A percentile compares a stretch with the other conserved stretches of the same genome.
Conservation (phyloP, 2,888 invertebrate genomes). For the Rotaria macrura region DNA sequence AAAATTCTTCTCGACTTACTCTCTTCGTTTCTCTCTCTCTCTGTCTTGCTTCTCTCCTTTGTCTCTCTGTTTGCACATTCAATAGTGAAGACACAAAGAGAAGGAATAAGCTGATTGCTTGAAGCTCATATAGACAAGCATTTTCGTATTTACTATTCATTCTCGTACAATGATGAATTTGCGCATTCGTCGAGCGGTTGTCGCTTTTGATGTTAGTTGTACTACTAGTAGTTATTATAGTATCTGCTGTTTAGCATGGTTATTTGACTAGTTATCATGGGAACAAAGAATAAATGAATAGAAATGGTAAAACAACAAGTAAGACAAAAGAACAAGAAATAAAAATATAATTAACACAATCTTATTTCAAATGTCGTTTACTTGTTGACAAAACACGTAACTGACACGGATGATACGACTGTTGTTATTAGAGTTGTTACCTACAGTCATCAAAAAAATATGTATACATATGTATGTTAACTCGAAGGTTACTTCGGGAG, state of each 20-base stretch:
- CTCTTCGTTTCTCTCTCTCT: neutral
- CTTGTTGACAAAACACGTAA: neutral
- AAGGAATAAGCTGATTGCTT: neutral
- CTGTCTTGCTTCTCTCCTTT: too few relatives aligned
- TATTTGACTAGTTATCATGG: neutral
- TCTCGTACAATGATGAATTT: neutral
- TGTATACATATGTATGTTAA: neutral
- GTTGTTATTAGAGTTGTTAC: neutral
- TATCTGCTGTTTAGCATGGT: neutral
- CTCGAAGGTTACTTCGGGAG: neutral
- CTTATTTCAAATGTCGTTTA: neutral
- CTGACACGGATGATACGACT: neutral
- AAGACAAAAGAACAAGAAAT: neutral
- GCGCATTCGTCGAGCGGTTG: neutral
- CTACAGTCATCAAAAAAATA: neutral
- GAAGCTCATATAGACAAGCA: neutral
- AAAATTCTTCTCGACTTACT: neutral
- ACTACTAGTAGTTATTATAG: neutral
- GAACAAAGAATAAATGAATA: neutral
- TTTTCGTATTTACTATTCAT: constrained; percentile 8
- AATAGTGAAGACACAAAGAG: neutral
- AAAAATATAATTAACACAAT: neutral
- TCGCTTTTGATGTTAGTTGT: neutral
- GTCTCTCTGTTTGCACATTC: neutral
- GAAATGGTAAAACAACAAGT: neutral